Conservation (phyloP, 30 jellyfish, hydroid and myxozoan species). For the Clytia hemisphaerica region DNA sequence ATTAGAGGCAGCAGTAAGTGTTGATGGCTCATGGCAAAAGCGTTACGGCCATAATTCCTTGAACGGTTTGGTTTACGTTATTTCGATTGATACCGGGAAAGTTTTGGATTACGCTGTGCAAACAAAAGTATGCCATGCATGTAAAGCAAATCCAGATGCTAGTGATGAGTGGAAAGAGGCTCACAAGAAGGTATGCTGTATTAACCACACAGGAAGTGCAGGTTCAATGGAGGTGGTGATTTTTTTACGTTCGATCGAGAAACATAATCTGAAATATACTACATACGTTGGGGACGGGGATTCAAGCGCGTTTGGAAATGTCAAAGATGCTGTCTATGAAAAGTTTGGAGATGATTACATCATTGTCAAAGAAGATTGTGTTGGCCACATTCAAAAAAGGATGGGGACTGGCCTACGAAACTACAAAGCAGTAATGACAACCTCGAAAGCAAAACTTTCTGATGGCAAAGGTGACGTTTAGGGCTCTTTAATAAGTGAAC, state of each 20-base stretch:
- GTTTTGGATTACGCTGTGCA: slow-evolving; percentile 30
- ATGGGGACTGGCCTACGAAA: slow-evolving; percentile 30
- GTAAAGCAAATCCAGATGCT: slow-evolving; percentile 11
- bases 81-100: slow-evolving; percentile 32
- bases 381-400: slow-evolving; percentile 41
- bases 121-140: slow-evolving; percentile 24
- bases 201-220: slow-evolving; percentile 29
- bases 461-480: no score
- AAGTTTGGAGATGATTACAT: slow-evolving; percentile 25
- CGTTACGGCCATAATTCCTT: slow-evolving; percentile 33
- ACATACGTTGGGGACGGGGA: slow-evolving; percentile 42
- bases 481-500: no score
- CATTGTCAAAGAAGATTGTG: slow-evolving; percentile 34
- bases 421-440: no score
- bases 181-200: slow-evolving; percentile 16
- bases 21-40: slow-evolving; percentile 48
- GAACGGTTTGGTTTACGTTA: slow-evolving; percentile 33
- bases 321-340: slow-evolving; percentile 3
- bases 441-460: no score
- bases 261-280: slow-evolving; percentile 23
- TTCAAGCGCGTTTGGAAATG: slow-evolving; percentile 23
- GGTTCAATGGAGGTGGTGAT: slow-evolving; percentile 34
- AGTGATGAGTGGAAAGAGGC: slow-evolving; percentile 11
- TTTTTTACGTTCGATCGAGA: slow-evolving; percentile 27
- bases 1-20: slow-evolving; percentile 11